These are phyloP conservation scores for Druon quercuslanigerum DNA, from an alignment of 1,140 invertebrate genomes.

Conservation along the genomic window DNA sequence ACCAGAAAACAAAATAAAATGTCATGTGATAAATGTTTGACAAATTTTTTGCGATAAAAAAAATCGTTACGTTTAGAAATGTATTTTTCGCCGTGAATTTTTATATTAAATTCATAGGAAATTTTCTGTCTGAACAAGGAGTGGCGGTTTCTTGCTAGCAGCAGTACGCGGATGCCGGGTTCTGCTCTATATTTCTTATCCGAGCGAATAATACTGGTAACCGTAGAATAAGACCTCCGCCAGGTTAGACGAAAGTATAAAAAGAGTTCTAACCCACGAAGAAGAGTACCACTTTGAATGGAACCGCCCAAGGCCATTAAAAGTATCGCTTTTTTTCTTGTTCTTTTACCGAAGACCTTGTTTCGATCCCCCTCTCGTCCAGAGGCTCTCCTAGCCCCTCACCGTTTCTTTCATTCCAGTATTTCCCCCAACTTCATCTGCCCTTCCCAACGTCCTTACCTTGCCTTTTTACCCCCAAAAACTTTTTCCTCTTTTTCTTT, in stretches of 20 bases:
- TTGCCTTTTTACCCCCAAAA: background rate
- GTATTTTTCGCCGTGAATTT: background rate
- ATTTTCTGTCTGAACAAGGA: background rate
- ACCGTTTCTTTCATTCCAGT: conserved; percentile 28
- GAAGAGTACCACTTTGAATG: conserved; percentile 65
- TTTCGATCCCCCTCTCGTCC: conserved; percentile 34
- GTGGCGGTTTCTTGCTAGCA: conserved; percentile 32
- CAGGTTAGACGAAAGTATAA: conserved; percentile 63
- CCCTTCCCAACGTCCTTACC: background rate
- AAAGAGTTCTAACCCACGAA: conserved; percentile 62
- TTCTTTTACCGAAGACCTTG: conserved; percentile 42
- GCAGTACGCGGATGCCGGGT: conserved; percentile 46
- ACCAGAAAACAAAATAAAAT: too few relatives aligned
- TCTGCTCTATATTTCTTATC: conserved; percentile 55
- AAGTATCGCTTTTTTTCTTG: conserved; percentile 58
- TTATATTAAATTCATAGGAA: background rate
- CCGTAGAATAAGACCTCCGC: conserved; percentile 69
- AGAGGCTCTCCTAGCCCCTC: conserved; percentile 44
- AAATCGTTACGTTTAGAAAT: too few relatives aligned
- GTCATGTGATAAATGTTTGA: too few relatives aligned
- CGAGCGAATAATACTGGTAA: conserved; percentile 66
- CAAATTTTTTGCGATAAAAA: too few relatives aligned
- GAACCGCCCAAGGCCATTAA: conserved; percentile 60
- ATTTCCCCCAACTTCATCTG: conserved; percentile 8
- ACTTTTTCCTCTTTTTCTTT: background rate